phyloP scores from a whole-genome alignment of 2,113 vertebrate species.

The Dipodomys stephensi region DNA sequence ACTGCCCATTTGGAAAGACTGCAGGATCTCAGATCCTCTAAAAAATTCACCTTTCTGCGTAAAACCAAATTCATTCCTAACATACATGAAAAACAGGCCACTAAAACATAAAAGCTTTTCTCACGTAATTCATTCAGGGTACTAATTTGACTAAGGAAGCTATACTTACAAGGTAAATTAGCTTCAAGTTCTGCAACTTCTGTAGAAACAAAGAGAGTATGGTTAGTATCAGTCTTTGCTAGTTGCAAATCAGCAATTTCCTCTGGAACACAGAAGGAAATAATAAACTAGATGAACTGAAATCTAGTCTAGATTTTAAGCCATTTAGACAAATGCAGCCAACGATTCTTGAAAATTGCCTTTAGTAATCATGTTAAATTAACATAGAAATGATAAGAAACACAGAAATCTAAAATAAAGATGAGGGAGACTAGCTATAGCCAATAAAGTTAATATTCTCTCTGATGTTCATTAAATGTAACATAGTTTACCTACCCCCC shows the following conservation, averaged over 20 bases:
- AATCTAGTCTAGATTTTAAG: background rate
- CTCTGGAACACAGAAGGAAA: background rate
- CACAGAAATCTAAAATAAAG: too few relatives aligned
- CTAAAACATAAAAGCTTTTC: background rate
- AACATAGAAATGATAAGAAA: background rate
- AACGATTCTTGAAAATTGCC: background rate
- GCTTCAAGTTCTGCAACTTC: conserved; percentile 99
- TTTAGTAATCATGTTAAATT: background rate
- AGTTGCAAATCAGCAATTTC: background rate
- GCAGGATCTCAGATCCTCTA: background rate
- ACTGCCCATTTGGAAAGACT: background rate
- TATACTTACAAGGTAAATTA: conserved; percentile 97
- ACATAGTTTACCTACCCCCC: too few relatives aligned
- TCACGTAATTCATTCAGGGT: background rate
- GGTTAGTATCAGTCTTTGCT: conserved; percentile 68
- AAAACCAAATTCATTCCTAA: background rate
- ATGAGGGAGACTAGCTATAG: too few relatives aligned
- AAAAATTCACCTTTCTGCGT: background rate
- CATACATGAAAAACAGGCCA: background rate
- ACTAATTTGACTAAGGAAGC: background rate
- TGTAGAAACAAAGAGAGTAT: conserved; percentile 85
- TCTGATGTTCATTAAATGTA: too few relatives aligned
- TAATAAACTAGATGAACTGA: background rate
- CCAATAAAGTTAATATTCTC: too few relatives aligned
- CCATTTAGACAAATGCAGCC: background rate